A percentile compares a stretch with the other conserved stretches of the same genome.
Evolutionary conservation across 2,888 invertebrate genomes (phyloP).

Genomic region (Athripsodes cinereus): DNA sequence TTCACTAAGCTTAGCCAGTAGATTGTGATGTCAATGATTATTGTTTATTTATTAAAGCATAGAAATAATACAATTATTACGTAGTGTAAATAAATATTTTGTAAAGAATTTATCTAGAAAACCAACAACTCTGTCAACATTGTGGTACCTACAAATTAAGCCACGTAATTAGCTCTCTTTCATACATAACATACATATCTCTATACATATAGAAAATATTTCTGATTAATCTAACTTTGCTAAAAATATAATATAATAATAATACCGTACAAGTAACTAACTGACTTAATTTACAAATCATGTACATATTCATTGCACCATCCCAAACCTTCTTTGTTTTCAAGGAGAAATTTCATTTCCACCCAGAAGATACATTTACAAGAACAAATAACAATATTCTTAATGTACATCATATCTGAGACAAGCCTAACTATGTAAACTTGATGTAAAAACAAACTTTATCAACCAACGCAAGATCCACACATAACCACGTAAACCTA

Average conservation of each 20-base stretch:
- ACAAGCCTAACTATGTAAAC: too few relatives aligned
- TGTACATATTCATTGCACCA: conserved; percentile 12
- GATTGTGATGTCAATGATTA: not conserved
- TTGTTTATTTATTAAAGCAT: not conserved
- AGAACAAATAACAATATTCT: not conserved
- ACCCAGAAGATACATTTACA: not conserved
- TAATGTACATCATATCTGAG: not conserved
- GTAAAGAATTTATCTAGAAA: conserved; percentile 1
- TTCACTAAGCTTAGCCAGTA: too few relatives aligned
- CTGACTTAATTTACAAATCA: not conserved
- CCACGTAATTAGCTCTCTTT: conserved; percentile 1
- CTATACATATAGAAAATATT: conserved; percentile 17
- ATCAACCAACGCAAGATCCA: too few relatives aligned
- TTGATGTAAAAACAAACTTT: too few relatives aligned
- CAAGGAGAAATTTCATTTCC: conserved; percentile 7
- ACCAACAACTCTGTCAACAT: conserved; percentile 18
- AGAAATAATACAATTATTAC: not conserved
- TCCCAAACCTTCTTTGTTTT: conserved; percentile 10
- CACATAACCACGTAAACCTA: too few relatives aligned
- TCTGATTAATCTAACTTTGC: conserved; percentile 14
- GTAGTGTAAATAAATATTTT: not conserved
- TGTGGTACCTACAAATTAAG: conserved; percentile 8
- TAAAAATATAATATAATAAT: conserved; percentile 20
- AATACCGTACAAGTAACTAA: not conserved
- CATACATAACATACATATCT: conserved; percentile 5